Evolutionary conservation across 2,797 vertebrate genomes (phyloP).

Genomic region (Aulostomus chinensis): DNA sequence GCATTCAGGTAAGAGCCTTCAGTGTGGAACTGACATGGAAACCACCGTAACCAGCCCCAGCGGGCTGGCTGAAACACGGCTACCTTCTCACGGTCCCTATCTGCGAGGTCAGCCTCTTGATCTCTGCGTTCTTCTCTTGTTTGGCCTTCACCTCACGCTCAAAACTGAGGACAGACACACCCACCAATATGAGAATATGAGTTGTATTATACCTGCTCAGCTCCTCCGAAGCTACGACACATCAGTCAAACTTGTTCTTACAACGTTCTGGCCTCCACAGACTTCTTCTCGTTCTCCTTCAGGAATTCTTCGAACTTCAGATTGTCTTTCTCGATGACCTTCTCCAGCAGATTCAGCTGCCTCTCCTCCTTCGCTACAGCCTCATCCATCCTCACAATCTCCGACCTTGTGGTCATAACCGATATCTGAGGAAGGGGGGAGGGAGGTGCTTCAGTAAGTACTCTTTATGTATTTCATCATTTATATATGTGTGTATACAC

Average conservation of each 20-base stretch:
- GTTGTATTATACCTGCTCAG: not conserved
- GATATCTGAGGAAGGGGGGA: slow-evolving; percentile 70
- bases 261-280: slow-evolving; percentile 83
- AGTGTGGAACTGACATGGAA: no score
- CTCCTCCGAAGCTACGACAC: no score
- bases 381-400: slow-evolving; percentile 84
- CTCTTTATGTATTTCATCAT: no score
- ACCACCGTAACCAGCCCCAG: no score
- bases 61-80: no score
- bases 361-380: slow-evolving; percentile 74
- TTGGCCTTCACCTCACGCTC: slow-evolving; percentile 85
- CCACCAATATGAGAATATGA: not conserved
- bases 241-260: slow-evolving; percentile 61
- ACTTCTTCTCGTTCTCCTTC: slow-evolving; percentile 85
- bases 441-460: no score
- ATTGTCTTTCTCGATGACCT: slow-evolving; percentile 80
- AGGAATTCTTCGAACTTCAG: slow-evolving; percentile 84
- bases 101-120: slow-evolving; percentile 80
- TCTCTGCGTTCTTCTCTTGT: slow-evolving; percentile 81
- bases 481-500: no score
- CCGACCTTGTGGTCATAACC: slow-evolving; percentile 78
- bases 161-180: slow-evolving; percentile 73
- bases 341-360: slow-evolving; percentile 79
- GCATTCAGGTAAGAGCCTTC: not conserved
- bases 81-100: slow-evolving; percentile 87